Evolutionary conservation across 1,140 invertebrate species (phyloP), one percentile per base, ranked within the genome.

Genomic region (Paramacrobiotus metropolitanus): DNA sequence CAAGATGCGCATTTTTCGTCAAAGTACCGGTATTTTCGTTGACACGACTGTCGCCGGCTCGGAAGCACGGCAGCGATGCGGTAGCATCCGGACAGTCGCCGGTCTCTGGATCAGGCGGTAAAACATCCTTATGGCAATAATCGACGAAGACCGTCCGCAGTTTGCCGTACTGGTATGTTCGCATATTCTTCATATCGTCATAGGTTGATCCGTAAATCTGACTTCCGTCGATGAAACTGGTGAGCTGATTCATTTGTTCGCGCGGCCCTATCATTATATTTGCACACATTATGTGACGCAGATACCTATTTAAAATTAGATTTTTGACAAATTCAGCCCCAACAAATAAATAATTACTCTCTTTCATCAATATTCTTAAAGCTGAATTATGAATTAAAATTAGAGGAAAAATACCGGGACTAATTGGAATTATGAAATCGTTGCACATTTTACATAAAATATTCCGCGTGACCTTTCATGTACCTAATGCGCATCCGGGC

Each of bases 191-290:
- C 0, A 74, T 68, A 59, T 75, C 74, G 31, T 78, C 75, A 60
- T 77, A 73, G 1, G 76, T 79, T 45, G 73, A 79, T 1, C 89
- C 89, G 69, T 93, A 93, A 40, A 93, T 73, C 18, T 82, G 81
- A 0, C 86, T 88, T 1, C 80, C 89, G 68, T 93, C 89, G 4
- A 93, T 74, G 69, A 86, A 90, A 2, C 83, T 80, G 0, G 87
- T 87, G 0, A 84, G 87, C 64, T 85, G 78, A 72, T 91, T 92
- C 80, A 88, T 86, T 70, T 87, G 85, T 64, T 89, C 82, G 31
- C 86, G 76, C 28, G 77, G 73, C 48, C 77, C 77, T 79, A 67
- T n/a, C n/a, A n/a, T n/a, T n/a, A n/a, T n/a, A n/a, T n/a, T n/a
- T n/a, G n/a, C n/a, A n/a, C n/a, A n/a, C n/a, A n/a, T n/a, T n/a